Base-by-base conservation (phyloP, 1,140 invertebrate genomes). In the Delia radicum region DNA sequence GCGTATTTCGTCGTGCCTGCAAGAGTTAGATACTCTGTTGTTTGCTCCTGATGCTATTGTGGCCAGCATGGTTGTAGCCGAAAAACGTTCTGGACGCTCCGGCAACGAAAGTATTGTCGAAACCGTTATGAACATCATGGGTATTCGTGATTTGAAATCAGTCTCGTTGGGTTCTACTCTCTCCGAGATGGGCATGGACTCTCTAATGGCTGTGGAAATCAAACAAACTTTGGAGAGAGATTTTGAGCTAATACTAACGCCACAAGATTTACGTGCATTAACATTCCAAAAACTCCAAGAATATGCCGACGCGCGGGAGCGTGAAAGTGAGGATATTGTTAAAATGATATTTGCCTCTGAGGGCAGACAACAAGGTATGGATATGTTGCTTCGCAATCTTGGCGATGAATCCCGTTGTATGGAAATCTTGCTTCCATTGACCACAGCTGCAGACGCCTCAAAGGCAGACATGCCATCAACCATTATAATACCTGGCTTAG, bases 121-220 rank as follows among this genome's bases (percentile, higher is more conserved):
- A 78, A 88, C 90, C 29, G 90, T 93, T 12, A 89, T 90, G 72
- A 89, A 89, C 78, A 92, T 92, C 74, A 89, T 93, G 87, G 89
- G 90, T 13, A 87, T 86, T 73, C 74, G 87, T 48, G 88, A 90
- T 78, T 74, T 90, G 27, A 90, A 90, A 78, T 89, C 89, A 13
- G 86, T 94, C 3, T 91, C 91, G 67, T 90, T 92, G 88, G 77
- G 91, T 90, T 62, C 93, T 90, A 87, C 92, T 0, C 87, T 98
- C 1, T 93, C 93, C 21, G 96, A 97, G 86, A 88, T 96, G 62
- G 95, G 95, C 69, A 92, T 97, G 89, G 95, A 97, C 87, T 95
- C 94, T 18, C 90, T 97, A 82, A 96, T 96, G 93, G 93, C 92
- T 4, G 94, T 95, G 0, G 95, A 96, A 87, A 93, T 96, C 76